Base-by-base conservation (phyloP, 1,140 invertebrate genomes). In the Linepithema humile region DNA sequence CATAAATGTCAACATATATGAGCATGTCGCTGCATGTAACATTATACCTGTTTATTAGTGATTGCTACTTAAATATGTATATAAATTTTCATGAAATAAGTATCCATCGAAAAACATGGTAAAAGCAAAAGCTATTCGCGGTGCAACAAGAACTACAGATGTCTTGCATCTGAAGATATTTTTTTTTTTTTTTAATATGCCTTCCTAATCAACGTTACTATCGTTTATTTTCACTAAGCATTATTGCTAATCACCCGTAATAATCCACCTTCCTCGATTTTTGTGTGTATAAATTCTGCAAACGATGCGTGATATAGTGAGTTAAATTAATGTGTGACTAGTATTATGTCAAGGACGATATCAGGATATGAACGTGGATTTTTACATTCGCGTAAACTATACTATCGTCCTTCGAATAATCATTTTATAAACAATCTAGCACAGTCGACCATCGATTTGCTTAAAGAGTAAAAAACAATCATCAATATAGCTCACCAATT, bases 191-290 rank as follows among this genome's bases (percentile, higher is more conserved):
- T 35, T 15, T 55, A 20, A 1, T 29, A 3, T 12, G 3, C 35
- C 12, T 20, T 48, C 5, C 67, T 70, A 53, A 70, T 70, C 23
- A 73, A 73, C 20, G 20, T 15, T 57, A 73, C 70, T n/a, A 57
- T 0, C 50, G 50, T 40, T 73, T 23, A 23, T 32, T 38, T 53
- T 53, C 48, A n/a, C 69, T 53, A 72, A 72, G 32, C 12, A 5
- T 73, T 57, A 73, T 57, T 73, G 70, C 70, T 57, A 7, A 57
- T 40, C 26, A 23, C 35, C 12, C 20, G 7, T 38, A 55, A 60
- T 60, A 62, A 75, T 12, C 45, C 26, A 32, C 1, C 17, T 45
- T 59, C 40, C 35, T 20, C 29, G 6, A 17, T 57, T 45, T 75
- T 32, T 43, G 17, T 12, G 15, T 40, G 15, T 32, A 45, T 45